These are phyloP conservation scores for Galeruca laticollis DNA, from an alignment of 2,888 invertebrate genomes.

Conservation along the genomic window DNA sequence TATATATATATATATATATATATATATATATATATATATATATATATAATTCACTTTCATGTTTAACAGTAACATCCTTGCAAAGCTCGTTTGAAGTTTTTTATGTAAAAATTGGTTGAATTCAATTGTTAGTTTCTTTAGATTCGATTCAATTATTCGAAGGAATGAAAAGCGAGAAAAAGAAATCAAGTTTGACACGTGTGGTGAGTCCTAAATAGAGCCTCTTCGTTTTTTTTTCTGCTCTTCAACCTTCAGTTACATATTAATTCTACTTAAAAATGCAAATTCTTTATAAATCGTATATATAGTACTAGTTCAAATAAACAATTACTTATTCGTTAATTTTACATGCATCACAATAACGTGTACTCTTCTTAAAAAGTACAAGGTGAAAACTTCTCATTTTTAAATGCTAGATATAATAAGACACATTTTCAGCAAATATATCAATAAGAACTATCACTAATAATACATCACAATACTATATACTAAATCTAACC, in stretches of 20 bases:
- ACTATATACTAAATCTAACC: conserved; percentile 55
- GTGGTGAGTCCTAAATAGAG: conserved; percentile 43
- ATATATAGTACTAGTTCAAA: conserved; percentile 49
- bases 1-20: too few relatives aligned
- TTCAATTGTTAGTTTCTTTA: too few relatives aligned
- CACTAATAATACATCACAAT: conserved; percentile 59
- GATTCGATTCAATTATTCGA: too few relatives aligned
- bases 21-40: too few relatives aligned
- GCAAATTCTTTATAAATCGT: conserved; percentile 56
- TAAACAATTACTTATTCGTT: conserved; percentile 56
- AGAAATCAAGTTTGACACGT: conserved; percentile 36
- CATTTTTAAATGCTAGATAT: conserved; percentile 60
- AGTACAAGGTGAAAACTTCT: conserved; percentile 55
- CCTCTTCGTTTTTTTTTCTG: conserved; percentile 32
- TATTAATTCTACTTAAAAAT: conserved; percentile 64
- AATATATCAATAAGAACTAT: conserved; percentile 45
- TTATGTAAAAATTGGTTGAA: too few relatives aligned
- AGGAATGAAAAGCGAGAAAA: neutral
- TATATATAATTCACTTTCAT: too few relatives aligned
- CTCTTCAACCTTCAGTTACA: conserved; percentile 57
- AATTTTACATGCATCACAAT: conserved; percentile 63
- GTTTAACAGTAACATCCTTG: too few relatives aligned
- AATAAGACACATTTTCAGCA: conserved; percentile 64
- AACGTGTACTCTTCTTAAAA: conserved; percentile 53
- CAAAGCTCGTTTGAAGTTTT: too few relatives aligned